phyloP scores from a whole-genome alignment of 2,888 invertebrate genomes.

The Nomada lathburiana region DNA sequence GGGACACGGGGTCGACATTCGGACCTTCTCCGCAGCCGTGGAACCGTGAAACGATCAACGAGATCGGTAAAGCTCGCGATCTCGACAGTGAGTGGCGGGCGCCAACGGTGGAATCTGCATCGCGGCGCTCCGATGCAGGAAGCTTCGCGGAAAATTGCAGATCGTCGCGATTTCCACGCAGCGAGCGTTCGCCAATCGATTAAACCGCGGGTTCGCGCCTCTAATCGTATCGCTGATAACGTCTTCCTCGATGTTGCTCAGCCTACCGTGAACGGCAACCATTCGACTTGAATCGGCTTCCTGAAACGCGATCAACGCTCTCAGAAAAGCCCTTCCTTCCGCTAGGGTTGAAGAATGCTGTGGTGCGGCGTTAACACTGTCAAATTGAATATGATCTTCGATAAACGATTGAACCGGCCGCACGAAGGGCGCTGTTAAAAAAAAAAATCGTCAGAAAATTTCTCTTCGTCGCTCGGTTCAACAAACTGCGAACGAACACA shows the following conservation, averaged over 20 bases:
- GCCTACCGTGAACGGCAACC: slow-evolving; percentile 52
- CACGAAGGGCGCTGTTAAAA: too few relatives aligned
- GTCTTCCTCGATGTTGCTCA: slow-evolving; percentile 60
- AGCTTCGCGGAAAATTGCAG: slow-evolving; percentile 45
- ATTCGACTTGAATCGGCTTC: slow-evolving; percentile 39
- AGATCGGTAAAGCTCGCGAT: too few relatives aligned
- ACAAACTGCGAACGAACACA: slow-evolving; percentile 21
- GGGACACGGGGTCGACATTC: slow-evolving; percentile 38
- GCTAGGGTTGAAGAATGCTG: neutral
- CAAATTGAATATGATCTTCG: too few relatives aligned
- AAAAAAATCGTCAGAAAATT: too few relatives aligned
- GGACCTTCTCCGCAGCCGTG: slow-evolving; percentile 30
- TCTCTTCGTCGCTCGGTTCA: neutral
- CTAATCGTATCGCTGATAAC: slow-evolving; percentile 62
- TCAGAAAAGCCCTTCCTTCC: neutral
- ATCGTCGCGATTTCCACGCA: slow-evolving; percentile 41
- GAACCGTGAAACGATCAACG: slow-evolving; percentile 1
- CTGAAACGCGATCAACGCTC: neutral
- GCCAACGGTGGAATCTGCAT: slow-evolving; percentile 1
- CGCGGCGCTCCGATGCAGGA: slow-evolving; percentile 41
- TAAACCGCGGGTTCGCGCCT: slow-evolving; percentile 51
- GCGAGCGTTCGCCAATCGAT: slow-evolving; percentile 51
- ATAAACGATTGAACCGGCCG: too few relatives aligned
- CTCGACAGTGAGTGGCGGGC: too few relatives aligned
- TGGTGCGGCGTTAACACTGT: neutral